phyloP scores from a whole-genome alignment of 1,140 invertebrate species.

The Leptinotarsa defecta region DNA sequence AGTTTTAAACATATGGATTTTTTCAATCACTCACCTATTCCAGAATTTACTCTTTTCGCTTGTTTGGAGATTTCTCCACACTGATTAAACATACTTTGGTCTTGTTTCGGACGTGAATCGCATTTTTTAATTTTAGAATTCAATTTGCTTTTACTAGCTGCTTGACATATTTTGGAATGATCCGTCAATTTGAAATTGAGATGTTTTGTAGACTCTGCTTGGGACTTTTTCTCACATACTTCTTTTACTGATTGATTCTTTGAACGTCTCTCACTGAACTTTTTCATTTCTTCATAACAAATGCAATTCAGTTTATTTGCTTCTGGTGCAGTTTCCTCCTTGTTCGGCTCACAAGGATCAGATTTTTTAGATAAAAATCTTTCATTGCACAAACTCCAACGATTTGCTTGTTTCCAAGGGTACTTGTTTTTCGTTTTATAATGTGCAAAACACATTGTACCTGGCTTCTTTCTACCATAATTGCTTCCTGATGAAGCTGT shows the following conservation, averaged over 20 bases:
- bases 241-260: neutral
- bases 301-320: neutral
- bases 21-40: too few species aligned
- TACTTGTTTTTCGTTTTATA: slow-evolving; percentile 2
- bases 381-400: neutral
- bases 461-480: neutral
- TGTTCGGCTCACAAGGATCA: neutral
- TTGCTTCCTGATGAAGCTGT: neutral
- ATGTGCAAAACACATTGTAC: neutral
- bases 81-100: neutral
- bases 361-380: neutral
- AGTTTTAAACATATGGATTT: too few species aligned
- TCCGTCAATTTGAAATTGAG: neutral
- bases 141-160: neutral
- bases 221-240: neutral
- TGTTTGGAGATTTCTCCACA: neutral
- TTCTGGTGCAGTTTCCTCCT: neutral
- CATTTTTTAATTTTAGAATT: neutral
- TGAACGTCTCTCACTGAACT: neutral
- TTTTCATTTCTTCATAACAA: neutral
- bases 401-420: neutral
- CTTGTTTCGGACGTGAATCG: neutral
- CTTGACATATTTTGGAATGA: neutral
- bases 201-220: neutral
- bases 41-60: too few species aligned